Percentiles rank a stretch among this genome's conserved stretches.
Conservation (phyloP, 1,140 invertebrate genomes). For the Acyrthosiphon pisum region DNA sequence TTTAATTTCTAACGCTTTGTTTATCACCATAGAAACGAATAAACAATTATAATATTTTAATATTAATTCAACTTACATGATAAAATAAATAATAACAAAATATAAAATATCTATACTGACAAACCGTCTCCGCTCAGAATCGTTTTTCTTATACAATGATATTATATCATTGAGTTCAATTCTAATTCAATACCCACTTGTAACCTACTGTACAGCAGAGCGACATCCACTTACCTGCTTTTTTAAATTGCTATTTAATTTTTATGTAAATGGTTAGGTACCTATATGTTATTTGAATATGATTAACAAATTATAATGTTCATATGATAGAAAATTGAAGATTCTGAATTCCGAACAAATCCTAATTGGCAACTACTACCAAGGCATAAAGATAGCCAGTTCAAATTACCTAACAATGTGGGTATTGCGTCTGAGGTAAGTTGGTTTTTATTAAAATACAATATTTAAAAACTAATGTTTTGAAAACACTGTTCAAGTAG, state of each 20-base stretch:
- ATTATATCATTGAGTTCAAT: too few relatives aligned
- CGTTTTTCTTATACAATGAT: too few relatives aligned
- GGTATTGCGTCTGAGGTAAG: slow-evolving; percentile 48
- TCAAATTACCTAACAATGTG: slow-evolving; percentile 53
- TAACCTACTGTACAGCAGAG: too few relatives aligned
- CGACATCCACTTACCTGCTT: too few relatives aligned
- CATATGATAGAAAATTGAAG: slow-evolving; percentile 47
- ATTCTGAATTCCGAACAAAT: slow-evolving; percentile 54
- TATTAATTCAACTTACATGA: too few relatives aligned
- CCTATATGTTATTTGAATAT: neutral
- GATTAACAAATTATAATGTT: neutral
- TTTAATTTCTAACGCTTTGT: too few relatives aligned
- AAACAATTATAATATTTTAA: too few relatives aligned
- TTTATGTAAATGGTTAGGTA: neutral
- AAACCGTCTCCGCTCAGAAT: too few relatives aligned
- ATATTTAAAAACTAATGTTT: neutral
- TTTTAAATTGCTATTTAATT: neutral
- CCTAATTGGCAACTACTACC: slow-evolving; percentile 50
- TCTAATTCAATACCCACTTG: too few relatives aligned
- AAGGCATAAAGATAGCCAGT: slow-evolving; percentile 50
- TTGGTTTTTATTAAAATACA: neutral
- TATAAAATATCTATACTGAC: too few relatives aligned
- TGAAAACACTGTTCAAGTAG: neutral
- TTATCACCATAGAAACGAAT: too few relatives aligned
- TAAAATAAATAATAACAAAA: too few relatives aligned